Evolutionary conservation across 2,888 invertebrate genomes (phyloP).

Genomic region (Augochlorella aurata): DNA sequence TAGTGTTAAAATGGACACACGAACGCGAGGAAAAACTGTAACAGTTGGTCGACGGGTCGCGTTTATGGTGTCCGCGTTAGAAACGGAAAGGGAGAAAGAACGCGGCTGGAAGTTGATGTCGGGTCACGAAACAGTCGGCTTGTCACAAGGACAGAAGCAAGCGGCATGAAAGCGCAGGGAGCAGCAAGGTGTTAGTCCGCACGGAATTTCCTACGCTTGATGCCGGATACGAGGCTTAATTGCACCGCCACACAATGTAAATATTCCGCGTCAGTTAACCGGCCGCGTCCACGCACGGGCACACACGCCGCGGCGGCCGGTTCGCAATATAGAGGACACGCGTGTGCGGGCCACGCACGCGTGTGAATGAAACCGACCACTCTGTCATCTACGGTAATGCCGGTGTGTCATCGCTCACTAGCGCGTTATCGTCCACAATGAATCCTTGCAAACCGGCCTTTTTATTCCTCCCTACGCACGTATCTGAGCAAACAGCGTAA

Average conservation of each 20-base stretch:
- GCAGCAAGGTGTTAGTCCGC: constrained; percentile 74
- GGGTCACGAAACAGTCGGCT: constrained; percentile 41
- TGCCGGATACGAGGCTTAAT: constrained; percentile 80
- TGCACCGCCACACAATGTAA: constrained; percentile 80
- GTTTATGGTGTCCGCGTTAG: not conserved
- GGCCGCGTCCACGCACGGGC: constrained; percentile 65
- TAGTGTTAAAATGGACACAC: too few species aligned
- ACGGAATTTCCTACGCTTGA: constrained; percentile 78
- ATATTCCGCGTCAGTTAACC: constrained; percentile 80
- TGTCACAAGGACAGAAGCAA: constrained; percentile 56
- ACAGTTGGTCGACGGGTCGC: not conserved
- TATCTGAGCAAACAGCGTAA: constrained; percentile 57
- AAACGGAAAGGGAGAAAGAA: constrained; percentile 10
- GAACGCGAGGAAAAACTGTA: not conserved
- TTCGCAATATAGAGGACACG: constrained; percentile 4
- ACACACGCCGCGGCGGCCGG: constrained; percentile 21
- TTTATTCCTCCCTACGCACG: constrained; percentile 47
- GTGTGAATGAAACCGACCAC: constrained; percentile 70
- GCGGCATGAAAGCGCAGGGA: constrained; percentile 65
- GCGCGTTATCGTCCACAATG: constrained; percentile 68
- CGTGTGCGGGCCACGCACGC: constrained; percentile 41
- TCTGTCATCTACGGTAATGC: constrained; percentile 76
- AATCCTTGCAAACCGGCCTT: constrained; percentile 63
- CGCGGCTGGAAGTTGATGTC: constrained; percentile 42
- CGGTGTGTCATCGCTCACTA: constrained; percentile 74